These are phyloP conservation scores for Philereme vetulata DNA, from an alignment of 2,888 invertebrate species.

Conservation along the genomic window DNA sequence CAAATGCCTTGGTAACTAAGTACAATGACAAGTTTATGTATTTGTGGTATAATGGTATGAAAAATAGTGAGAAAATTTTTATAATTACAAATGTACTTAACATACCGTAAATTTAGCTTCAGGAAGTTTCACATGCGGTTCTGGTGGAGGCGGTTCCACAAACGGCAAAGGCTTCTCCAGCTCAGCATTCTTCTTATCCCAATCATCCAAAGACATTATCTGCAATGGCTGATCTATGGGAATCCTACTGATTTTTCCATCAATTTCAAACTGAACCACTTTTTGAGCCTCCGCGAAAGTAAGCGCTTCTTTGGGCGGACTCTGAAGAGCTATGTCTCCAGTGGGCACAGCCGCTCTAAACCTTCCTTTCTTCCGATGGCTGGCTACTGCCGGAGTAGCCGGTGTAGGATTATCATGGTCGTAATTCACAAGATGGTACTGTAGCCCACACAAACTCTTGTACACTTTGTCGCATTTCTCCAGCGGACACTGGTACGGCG, in stretches of 20 bases:
- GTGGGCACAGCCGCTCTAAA: conserved; percentile 84
- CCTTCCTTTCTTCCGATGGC: conserved; percentile 86
- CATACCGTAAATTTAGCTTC: conserved; percentile 75
- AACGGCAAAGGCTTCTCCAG: conserved; percentile 73
- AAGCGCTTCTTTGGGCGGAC: conserved; percentile 87
- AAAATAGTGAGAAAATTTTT: no score
- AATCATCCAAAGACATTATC: conserved; percentile 88
- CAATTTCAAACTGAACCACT: conserved; percentile 94
- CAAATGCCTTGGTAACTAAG: no score
- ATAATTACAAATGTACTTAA: no score
- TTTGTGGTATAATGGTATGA: no score
- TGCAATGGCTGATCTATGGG: conserved; percentile 87
- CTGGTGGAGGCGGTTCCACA: conserved; percentile 66
- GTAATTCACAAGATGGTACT: conserved; percentile 93
- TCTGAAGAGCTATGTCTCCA: conserved; percentile 78
- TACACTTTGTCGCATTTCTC: conserved; percentile 93
- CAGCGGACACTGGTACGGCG: conserved; percentile 94
- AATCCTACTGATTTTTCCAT: conserved; percentile 89
- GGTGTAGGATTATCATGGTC: conserved; percentile 92
- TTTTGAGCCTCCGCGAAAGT: conserved; percentile 93
- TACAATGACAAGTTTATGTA: no score
- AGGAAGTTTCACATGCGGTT: conserved; percentile 76
- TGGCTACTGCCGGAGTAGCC: conserved; percentile 84
- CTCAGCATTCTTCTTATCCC: conserved; percentile 76
- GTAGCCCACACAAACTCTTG: conserved; percentile 93